Base-by-base conservation (phyloP, 2,113 vertebrate species). In the Tautogolabrus adspersus region DNA sequence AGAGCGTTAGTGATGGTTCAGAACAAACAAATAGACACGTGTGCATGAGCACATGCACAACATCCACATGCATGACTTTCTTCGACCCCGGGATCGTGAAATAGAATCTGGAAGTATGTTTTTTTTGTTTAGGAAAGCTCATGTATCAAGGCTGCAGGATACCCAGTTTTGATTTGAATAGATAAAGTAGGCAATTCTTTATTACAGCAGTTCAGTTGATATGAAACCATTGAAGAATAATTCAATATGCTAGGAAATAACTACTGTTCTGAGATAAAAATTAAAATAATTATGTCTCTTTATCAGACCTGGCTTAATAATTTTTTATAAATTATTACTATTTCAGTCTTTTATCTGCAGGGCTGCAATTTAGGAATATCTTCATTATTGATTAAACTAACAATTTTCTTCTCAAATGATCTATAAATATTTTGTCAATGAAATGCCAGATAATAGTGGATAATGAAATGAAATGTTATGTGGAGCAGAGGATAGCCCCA, bases 11-110 rank as follows among this genome's bases (percentile, higher is more conserved):
- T 12, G 63, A 75, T 63, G 51, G 59, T 49, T 68, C 73, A 65
- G 63, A 77, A 74, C 72, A 84, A 88, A 86, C 60, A 82, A 66
- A 84, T 16, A 81, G 49, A 66, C 26, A 52, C 16, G 12, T 83
- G 66, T 65, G 52, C 54, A 26, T 10, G 8, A 76, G 69, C 61
- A 38, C 64, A 55, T 13, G 30, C 61, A 56, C 60, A 54, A n/a
- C n/a, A n/a, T n/a, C n/a, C n/a, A n/a, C n/a, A n/a, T 34, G 67
- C 64, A 0, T 8, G 1, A 37, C 72, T 64, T 26, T 65, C 21
- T 84, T 68, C 21, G 56, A 65, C 54, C 15, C 19, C 26, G 47
- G 49, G 58, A 19, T 46, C 71, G 60, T 73, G 67, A 83, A 72
- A 72, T 75, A 54, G 11, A 81, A 74, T 64, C 58, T 73, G 64